Conservation (phyloP, 2,797 vertebrate genomes). For the Hemibagrus guttatus region DNA sequence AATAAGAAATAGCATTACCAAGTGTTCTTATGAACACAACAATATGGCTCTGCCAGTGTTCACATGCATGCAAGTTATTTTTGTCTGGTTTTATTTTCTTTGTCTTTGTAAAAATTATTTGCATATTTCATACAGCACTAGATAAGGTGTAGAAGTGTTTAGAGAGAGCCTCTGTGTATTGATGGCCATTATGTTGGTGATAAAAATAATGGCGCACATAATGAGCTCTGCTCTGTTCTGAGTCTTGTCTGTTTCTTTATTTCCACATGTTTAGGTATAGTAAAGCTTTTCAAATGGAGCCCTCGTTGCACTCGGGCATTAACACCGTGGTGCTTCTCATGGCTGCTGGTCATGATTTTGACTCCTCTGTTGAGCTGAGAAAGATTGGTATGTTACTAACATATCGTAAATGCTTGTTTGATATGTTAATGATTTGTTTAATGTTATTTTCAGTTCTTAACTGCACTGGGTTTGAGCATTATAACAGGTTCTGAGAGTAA, state of each 20-base stretch:
- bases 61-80: not conserved
- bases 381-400: conserved; percentile 78
- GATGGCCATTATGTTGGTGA: not conserved
- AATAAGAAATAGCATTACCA: not conserved
- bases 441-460: not conserved
- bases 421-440: no score
- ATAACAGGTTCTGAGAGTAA: not conserved
- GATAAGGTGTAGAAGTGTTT: not conserved
- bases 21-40: not conserved
- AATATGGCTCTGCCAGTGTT: not conserved
- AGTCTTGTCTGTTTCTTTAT: not conserved
- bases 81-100: not conserved
- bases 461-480: not conserved
- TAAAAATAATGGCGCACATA: not conserved
- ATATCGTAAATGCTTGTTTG: not conserved
- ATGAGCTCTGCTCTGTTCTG: not conserved
- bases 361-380: conserved; percentile 81
- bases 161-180: no score
- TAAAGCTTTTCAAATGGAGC: conserved; percentile 85
- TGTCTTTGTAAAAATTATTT: no score
- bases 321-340: conserved; percentile 85
- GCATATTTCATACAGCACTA: not conserved
- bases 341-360: conserved; percentile 82
- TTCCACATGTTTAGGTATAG: conserved; percentile 77
- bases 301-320: conserved; percentile 86